Evolutionary conservation across 2,113 vertebrate species (phyloP).

Genomic region (Nettapus auritus): DNA sequence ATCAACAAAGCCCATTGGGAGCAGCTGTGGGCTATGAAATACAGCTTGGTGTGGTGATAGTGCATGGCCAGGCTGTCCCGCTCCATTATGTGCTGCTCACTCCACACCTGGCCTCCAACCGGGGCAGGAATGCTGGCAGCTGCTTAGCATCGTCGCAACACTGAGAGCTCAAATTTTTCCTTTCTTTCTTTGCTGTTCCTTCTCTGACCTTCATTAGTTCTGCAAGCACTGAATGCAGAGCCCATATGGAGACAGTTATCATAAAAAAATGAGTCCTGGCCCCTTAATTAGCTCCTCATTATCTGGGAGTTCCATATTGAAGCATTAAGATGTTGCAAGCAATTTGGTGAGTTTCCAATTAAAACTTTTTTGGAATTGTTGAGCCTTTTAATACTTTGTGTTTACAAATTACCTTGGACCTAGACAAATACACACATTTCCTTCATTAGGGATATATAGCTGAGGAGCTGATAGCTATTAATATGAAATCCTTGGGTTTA

Average conservation of each 20-base stretch:
- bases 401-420: conserved; percentile 45
- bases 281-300: conserved; percentile 39
- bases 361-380: conserved; percentile 17
- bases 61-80: background rate
- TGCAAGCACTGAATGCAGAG: background rate
- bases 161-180: background rate
- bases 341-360: conserved; percentile 13
- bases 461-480: background rate
- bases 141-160: conserved; percentile 13
- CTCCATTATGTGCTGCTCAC: background rate
- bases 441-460: background rate
- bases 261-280: conserved; percentile 16
- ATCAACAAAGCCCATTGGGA: background rate
- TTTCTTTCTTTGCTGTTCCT: background rate
- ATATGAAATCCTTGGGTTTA: background rate
- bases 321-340: background rate
- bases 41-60: background rate
- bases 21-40: background rate
- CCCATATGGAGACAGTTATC: conserved; percentile 21
- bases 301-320: background rate
- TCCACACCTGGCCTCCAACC: background rate
- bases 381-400: background rate
- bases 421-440: background rate
- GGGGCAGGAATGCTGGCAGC: background rate
- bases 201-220: conserved; percentile 47